Percentiles rank a stretch among this genome's conserved stretches.
Conservation (phyloP, 2,113 vertebrate genomes). For the Todiramphus chloris region DNA sequence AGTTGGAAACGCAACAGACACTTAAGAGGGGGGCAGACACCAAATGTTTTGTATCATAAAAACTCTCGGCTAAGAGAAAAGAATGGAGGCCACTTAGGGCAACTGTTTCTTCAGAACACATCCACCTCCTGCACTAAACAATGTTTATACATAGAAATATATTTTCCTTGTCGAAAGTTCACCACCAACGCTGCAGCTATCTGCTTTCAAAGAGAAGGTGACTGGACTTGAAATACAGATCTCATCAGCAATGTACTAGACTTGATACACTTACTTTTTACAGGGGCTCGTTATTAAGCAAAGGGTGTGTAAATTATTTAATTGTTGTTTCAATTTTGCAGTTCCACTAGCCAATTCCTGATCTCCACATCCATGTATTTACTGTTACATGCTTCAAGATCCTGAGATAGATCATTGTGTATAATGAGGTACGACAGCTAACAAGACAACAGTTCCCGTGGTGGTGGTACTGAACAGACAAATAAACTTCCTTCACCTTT, state of each 20-base stretch:
- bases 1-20: background rate
- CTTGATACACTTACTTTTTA: background rate
- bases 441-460: background rate
- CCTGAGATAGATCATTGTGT: background rate
- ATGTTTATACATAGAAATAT: background rate
- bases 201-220: background rate
- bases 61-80: background rate
- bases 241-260: background rate
- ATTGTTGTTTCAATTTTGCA: background rate
- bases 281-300: background rate
- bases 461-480: background rate
- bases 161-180: background rate
- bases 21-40: background rate
- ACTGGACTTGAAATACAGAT: background rate
- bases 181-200: background rate
- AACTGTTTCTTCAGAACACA: background rate
- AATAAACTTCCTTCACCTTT: background rate
- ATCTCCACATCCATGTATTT: background rate
- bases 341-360: background rate
- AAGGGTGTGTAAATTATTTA: background rate
- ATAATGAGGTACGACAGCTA: background rate
- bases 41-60: background rate
- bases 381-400: background rate
- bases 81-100: background rate
- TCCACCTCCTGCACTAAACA: background rate